phyloP scores from a whole-genome alignment of 2,797 vertebrate species.

The Sebastes alutus region DNA sequence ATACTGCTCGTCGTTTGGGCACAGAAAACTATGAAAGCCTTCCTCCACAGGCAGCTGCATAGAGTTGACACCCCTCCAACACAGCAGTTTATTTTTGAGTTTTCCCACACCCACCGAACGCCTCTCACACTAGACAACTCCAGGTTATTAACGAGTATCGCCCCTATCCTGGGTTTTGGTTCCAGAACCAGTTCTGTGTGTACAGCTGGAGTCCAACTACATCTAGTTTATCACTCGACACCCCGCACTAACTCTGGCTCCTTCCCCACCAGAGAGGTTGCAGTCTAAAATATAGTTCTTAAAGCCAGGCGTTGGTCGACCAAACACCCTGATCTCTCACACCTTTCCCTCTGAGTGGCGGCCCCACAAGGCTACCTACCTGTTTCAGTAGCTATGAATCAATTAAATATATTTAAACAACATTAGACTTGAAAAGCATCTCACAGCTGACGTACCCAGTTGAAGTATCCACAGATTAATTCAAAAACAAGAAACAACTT shows the following conservation, averaged over 20 bases:
- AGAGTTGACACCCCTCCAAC: not conserved
- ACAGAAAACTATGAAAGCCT: not conserved
- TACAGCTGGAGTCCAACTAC: not conserved
- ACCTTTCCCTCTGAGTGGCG: not conserved
- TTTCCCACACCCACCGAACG: not conserved
- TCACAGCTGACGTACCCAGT: not conserved
- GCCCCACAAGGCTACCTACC: not conserved
- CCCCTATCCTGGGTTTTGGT: not conserved
- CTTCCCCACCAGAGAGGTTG: not conserved
- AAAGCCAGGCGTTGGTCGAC: not conserved
- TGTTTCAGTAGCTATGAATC: not conserved
- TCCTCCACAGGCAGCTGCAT: not conserved
- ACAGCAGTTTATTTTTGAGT: not conserved
- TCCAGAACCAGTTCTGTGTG: not conserved
- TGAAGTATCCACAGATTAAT: slow-evolving; percentile 12
- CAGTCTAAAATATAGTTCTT: not conserved
- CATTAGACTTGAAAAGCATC: not conserved
- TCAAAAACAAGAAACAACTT: slow-evolving; percentile 24
- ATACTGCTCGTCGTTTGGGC: no score
- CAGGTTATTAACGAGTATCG: not conserved
- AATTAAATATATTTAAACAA: not conserved
- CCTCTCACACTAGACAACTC: not conserved
- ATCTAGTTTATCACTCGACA: not conserved
- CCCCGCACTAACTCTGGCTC: not conserved
- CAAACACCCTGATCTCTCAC: not conserved